Base-by-base conservation (phyloP, 2,888 invertebrate genomes). In the Eupithecia inturbata region DNA sequence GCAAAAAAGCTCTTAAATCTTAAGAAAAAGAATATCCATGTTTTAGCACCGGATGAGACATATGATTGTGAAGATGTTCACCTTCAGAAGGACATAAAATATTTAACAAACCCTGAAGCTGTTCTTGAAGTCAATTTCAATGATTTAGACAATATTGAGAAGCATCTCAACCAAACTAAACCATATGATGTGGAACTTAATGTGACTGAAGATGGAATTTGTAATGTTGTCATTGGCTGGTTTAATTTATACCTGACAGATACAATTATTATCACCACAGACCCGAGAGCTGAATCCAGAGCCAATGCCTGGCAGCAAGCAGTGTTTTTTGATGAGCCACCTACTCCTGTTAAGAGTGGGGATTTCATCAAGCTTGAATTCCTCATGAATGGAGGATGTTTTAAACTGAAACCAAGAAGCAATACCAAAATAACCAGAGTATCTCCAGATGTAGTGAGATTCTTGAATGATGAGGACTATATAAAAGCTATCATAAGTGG, bases 291-390 rank as follows among this genome's bases (percentile, higher is more conserved):
- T 39, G 87, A 88, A 9, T 82, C 88, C 3, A 88, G 91, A 78
- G 92, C 94, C 5, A 92, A 95, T 77, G 97, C 97, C 82, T 98
- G 97, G 97, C 97, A 97, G 84, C 97, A 97, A 85, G 97, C 97
- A 10, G 92, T 97, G 57, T 97, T 96, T 85, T 96, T 95, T 88
- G 89, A 95, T 75, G 89, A 92, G 68, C 83, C 93, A 78, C 94
- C 95, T 41, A 86, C 77, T 74, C 67, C 72, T 70, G 85, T 91
- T 2, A 77, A 84, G 69, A 76, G 88, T 75, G 85, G 90, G 78
- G 86, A 92, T 60, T 82, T 81, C 31, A 74, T 94, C 70, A 81
- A 86, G 74, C 76, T 92, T 71, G 81, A 90, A 74, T 88, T 95
- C 80, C 85, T 89, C 63, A 87, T 93, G 81, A 86, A 89, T 75